Evolutionary conservation across 1,140 invertebrate species (phyloP).

Genomic region (Apis florea): DNA sequence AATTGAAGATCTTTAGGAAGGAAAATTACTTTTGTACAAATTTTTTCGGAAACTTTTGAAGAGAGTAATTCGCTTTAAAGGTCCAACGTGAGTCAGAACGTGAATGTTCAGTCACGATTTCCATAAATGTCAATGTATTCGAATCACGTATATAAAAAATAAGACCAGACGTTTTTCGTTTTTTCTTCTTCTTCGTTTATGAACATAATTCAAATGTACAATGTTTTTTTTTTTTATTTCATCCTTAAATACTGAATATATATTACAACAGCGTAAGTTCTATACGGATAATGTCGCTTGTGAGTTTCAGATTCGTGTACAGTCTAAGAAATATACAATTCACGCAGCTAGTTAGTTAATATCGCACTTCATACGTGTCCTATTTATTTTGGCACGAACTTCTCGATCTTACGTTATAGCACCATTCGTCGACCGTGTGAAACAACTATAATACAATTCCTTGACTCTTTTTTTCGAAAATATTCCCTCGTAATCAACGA

Average conservation of each 20-base stretch:
- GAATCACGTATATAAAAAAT: too few relatives aligned
- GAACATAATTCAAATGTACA: conserved; percentile 63
- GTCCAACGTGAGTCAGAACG: not conserved
- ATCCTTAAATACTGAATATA: conserved; percentile 58
- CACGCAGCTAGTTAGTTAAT: conserved; percentile 37
- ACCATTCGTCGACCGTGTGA: conserved; percentile 32
- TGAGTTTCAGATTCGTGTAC: conserved; percentile 38
- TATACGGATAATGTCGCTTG: conserved; percentile 10
- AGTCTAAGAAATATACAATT: conserved; percentile 50
- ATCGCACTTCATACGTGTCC: conserved; percentile 37
- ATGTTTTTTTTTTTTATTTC: conserved; percentile 52
- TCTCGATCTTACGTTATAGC: conserved; percentile 43
- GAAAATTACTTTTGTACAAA: not conserved
- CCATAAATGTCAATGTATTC: not conserved
- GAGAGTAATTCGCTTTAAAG: not conserved
- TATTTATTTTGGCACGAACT: conserved; percentile 43
- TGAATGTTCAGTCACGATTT: not conserved
- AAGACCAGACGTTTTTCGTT: not conserved
- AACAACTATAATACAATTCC: conserved; percentile 3
- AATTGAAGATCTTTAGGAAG: not conserved
- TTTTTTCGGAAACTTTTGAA: not conserved
- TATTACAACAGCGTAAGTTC: conserved; percentile 58
- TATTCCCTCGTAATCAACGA: not conserved
- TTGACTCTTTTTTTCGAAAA: not conserved
- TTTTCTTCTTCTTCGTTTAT: conserved; percentile 14